phyloP scores from a whole-genome alignment of 1,140 invertebrate species.

The Cydia strobilella region DNA sequence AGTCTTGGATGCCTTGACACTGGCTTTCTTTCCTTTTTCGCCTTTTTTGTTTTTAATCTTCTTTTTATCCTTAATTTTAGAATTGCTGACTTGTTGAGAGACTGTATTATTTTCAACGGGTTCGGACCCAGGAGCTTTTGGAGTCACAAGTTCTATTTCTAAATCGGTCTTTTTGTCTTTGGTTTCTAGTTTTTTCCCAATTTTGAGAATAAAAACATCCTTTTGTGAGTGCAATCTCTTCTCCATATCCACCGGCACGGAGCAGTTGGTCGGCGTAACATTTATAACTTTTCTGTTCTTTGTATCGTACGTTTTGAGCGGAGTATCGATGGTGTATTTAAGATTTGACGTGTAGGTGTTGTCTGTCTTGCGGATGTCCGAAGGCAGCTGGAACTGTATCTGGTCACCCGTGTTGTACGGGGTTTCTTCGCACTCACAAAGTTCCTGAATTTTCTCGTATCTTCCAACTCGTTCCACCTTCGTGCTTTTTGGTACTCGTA shows the following conservation, averaged over 20 bases:
- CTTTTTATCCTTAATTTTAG: constrained; percentile 2
- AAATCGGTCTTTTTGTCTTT: constrained; percentile 74
- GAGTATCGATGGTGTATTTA: constrained; percentile 63
- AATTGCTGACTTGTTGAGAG: constrained; percentile 5
- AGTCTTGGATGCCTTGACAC: background rate
- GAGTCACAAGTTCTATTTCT: constrained; percentile 71
- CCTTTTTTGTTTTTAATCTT: constrained; percentile 28
- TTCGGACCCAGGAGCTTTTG: constrained; percentile 54
- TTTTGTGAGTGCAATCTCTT: constrained; percentile 63
- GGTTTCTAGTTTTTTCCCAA: constrained; percentile 72
- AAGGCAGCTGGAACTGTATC: constrained; percentile 69
- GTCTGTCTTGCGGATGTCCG: constrained; percentile 48
- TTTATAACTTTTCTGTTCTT: constrained; percentile 66
- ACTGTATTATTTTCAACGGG: constrained; percentile 34
- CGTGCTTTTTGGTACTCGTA: constrained; percentile 67
- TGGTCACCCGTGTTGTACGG: constrained; percentile 68
- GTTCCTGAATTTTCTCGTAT: constrained; percentile 68
- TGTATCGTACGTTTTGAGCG: constrained; percentile 46
- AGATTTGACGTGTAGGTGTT: constrained; percentile 62
- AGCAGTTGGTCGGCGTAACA: constrained; percentile 66
- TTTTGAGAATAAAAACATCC: constrained; percentile 74
- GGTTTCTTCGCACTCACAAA: constrained; percentile 64
- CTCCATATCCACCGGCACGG: constrained; percentile 60
- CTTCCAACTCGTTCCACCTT: constrained; percentile 62
- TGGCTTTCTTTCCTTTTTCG: constrained; percentile 30